These are phyloP conservation scores for Lepus oiostolus DNA, from an alignment of 2,797 vertebrate genomes.

Conservation along the genomic window DNA sequence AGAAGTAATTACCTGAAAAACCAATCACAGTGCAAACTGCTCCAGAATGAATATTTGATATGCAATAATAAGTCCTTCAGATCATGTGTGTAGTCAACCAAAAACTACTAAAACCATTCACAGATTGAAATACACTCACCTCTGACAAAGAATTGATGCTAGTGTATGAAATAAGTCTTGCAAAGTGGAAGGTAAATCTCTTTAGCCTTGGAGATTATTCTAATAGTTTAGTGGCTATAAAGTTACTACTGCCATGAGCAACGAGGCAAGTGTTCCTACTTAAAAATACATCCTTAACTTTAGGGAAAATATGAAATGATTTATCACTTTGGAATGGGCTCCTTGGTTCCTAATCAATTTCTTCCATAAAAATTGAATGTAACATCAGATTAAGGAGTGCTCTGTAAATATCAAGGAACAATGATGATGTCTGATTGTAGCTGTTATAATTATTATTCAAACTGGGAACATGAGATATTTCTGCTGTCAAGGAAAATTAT, in stretches of 20 bases:
- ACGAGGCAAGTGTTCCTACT: not conserved
- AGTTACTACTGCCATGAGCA: not conserved
- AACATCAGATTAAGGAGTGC: not conserved
- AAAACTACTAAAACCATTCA: not conserved
- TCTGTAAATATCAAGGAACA: constrained; percentile 45
- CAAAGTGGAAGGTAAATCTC: not conserved
- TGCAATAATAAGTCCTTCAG: not conserved
- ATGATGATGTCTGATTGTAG: not conserved
- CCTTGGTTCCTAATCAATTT: not conserved
- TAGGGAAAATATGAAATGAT: constrained; percentile 9
- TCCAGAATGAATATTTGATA: constrained; percentile 32
- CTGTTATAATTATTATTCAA: constrained; percentile 47
- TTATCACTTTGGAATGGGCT: constrained; percentile 5
- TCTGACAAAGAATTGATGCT: not conserved
- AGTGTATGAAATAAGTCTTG: not conserved
- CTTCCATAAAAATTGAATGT: constrained; percentile 2
- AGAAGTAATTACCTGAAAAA: constrained; percentile 50
- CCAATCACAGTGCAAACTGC: not conserved
- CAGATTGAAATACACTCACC: not conserved
- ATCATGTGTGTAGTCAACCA: not conserved
- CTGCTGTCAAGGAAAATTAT: not conserved
- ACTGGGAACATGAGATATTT: not conserved
- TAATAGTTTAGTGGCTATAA: not conserved
- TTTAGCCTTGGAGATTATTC: constrained; percentile 28
- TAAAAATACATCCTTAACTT: not conserved